Conservation (phyloP, 1,140 invertebrate genomes). For the Anastrepha obliqua region DNA sequence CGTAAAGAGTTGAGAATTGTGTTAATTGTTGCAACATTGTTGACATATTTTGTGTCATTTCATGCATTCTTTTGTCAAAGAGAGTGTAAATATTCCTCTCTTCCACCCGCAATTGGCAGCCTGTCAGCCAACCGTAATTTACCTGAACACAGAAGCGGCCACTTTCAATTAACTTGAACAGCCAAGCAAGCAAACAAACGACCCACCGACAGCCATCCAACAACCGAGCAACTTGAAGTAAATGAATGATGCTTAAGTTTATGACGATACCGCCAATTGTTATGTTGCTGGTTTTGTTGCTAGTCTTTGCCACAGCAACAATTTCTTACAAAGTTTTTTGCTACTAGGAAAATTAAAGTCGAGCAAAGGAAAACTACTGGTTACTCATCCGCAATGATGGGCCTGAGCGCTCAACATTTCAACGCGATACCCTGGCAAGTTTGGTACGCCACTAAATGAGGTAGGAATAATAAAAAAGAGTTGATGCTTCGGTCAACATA, state of each 20-base stretch:
- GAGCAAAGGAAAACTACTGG: neutral
- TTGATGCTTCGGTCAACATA: neutral
- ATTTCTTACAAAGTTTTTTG: constrained; percentile 7
- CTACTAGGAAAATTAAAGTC: neutral
- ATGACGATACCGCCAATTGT: neutral
- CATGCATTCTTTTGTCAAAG: neutral
- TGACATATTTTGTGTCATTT: constrained; percentile 9
- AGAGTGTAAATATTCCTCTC: neutral
- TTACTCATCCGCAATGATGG: constrained; percentile 34
- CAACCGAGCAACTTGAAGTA: constrained; percentile 27
- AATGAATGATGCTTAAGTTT: constrained; percentile 47
- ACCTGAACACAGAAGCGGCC: constrained; percentile 33
- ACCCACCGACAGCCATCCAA: neutral
- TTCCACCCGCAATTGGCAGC: neutral
- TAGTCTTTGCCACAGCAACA: neutral
- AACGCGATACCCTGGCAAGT: neutral
- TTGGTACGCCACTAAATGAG: neutral
- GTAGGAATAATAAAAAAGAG: neutral
- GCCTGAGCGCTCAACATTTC: constrained; percentile 7
- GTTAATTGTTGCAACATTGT: constrained; percentile 48
- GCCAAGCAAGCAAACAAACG: constrained; percentile 1
- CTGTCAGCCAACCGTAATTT: neutral
- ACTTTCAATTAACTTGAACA: constrained; percentile 46
- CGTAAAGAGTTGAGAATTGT: neutral
- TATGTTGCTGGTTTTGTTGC: neutral